Conservation (phyloP, 2,113 vertebrate genomes). For the Pterocles orientalis region DNA sequence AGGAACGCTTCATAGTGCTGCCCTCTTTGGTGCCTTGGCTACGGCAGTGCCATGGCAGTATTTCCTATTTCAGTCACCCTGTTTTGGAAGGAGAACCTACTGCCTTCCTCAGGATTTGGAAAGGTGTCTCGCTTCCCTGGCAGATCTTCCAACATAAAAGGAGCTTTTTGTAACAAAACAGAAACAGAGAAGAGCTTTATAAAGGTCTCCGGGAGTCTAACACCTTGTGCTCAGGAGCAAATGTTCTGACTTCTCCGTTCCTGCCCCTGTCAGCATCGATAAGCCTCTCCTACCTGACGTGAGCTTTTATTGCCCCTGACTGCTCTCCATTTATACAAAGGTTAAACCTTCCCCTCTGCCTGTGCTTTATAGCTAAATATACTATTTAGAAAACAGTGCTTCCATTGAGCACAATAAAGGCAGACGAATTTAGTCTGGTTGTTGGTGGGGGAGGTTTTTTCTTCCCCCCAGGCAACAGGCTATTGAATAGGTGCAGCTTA, state of each 20-base stretch:
- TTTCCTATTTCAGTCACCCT: neutral
- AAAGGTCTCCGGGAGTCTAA: slow-evolving; percentile 1
- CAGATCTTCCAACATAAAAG: neutral
- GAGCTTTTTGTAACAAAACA: neutral
- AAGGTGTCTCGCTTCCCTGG: neutral
- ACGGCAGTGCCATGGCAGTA: neutral
- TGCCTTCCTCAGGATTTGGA: neutral
- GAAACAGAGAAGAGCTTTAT: neutral
- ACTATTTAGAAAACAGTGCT: slow-evolving; percentile 40
- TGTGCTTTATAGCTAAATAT: slow-evolving; percentile 1
- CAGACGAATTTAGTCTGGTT: neutral
- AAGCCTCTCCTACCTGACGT: slow-evolving; percentile 33
- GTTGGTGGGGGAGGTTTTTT: neutral
- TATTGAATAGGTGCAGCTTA: neutral
- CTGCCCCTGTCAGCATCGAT: slow-evolving; percentile 53
- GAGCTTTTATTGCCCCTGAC: slow-evolving; percentile 60
- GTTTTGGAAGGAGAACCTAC: neutral
- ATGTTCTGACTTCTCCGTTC: neutral
- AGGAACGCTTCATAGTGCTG: neutral
- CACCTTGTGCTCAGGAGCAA: slow-evolving; percentile 33
- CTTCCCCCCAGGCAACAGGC: neutral
- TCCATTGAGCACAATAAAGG: neutral
- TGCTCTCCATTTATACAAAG: slow-evolving; percentile 57
- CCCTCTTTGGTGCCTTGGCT: neutral
- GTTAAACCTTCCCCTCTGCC: slow-evolving; percentile 46